Conservation (phyloP, 1,140 invertebrate species). For the Littorina saxatilis region DNA sequence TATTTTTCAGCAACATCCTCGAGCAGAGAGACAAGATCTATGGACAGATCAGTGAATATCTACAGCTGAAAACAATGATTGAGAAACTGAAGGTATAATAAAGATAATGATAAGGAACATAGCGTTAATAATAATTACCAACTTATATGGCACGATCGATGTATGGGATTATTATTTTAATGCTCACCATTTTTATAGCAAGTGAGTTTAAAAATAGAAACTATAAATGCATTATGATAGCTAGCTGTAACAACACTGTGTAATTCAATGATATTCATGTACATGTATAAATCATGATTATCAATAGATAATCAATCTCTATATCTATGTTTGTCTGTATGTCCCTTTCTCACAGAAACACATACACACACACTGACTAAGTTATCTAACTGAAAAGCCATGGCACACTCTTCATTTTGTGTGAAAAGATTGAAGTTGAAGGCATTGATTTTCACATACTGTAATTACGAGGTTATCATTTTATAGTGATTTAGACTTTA, state of each 20-base stretch:
- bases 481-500: no score
- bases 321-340: neutral
- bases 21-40: slow-evolving; percentile 80
- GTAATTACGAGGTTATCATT: no score
- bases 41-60: slow-evolving; percentile 84
- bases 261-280: neutral
- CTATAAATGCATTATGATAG: no score
- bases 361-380: neutral
- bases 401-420: no score
- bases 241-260: no score
- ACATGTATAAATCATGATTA: neutral
- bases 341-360: neutral
- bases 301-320: neutral
- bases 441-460: no score
- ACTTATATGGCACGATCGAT: neutral
- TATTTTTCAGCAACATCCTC: slow-evolving; percentile 81
- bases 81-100: slow-evolving; percentile 72
- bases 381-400: no score
- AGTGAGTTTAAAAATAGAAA: no score
- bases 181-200: neutral
- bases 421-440: no score
- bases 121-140: neutral
- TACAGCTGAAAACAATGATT: slow-evolving; percentile 80
- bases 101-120: neutral
- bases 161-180: neutral